Evolutionary conservation across 1,140 invertebrate species (phyloP).

Genomic region (Heliconius nattereri): DNA sequence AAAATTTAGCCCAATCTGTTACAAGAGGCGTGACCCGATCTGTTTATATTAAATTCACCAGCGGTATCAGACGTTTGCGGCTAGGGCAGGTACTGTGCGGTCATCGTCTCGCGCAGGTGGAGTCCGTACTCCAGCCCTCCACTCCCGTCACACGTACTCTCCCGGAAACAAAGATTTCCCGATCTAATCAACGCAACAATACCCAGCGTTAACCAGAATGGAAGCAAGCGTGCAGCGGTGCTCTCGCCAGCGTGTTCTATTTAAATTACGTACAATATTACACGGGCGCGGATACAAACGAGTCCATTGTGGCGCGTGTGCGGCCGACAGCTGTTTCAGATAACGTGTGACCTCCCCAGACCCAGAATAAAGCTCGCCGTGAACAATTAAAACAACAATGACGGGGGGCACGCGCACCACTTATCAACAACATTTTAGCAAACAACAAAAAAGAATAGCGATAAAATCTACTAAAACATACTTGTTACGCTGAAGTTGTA

Average conservation of each 20-base stretch:
- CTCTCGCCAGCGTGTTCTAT: conserved; percentile 63
- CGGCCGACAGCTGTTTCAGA: conserved; percentile 77
- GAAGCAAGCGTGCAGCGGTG: conserved; percentile 48
- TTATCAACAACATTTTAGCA: conserved; percentile 34
- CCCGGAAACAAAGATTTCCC: conserved; percentile 66
- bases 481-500: background rate
- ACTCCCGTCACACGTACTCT: background rate
- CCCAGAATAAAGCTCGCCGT: conserved; percentile 64
- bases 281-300: conserved; percentile 72
- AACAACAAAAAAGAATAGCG: conserved; percentile 23
- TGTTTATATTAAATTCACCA: conserved; percentile 9
- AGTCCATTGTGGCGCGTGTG: conserved; percentile 74
- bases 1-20: background rate
- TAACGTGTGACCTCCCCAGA: conserved; percentile 75
- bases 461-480: conserved; percentile 1
- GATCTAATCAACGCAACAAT: conserved; percentile 80
- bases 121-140: conserved; percentile 15
- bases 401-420: conserved; percentile 33
- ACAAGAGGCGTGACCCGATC: background rate
- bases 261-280: conserved; percentile 80
- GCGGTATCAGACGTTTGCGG: background rate
- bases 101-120: conserved; percentile 33
- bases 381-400: conserved; percentile 66
- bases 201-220: conserved; percentile 72
- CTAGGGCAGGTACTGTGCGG: conserved; percentile 28